Percentiles rank a stretch among this genome's conserved stretches.
phyloP scores from a whole-genome alignment of 2,797 vertebrate species.

The Gila robusta region DNA sequence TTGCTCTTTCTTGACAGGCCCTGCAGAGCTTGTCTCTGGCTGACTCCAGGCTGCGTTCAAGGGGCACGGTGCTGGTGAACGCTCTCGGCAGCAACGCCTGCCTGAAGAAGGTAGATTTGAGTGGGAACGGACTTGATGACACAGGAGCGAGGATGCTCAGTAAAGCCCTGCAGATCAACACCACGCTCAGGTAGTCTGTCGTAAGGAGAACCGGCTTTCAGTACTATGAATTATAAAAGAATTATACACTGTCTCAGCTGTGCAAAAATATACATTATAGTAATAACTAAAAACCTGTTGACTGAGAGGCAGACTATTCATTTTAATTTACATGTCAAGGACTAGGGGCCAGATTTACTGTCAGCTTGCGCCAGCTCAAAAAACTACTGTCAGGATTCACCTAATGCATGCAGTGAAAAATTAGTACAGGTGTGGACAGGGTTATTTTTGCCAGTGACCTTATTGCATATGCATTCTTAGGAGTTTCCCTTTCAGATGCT shows the following conservation, averaged over 20 bases:
- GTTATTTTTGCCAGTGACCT: not conserved
- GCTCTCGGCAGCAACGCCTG: slow-evolving; percentile 91
- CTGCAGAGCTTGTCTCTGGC: slow-evolving; percentile 89
- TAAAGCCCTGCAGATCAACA: slow-evolving; percentile 89
- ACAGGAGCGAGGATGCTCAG: slow-evolving; percentile 92
- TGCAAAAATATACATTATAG: not conserved
- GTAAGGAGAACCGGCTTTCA: not conserved
- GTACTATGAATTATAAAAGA: not conserved
- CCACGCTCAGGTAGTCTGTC: slow-evolving; percentile 77
- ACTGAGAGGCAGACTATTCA: not conserved
- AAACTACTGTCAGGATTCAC: too few species aligned
- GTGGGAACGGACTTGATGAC: slow-evolving; percentile 90
- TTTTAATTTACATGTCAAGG: not conserved
- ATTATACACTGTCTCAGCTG: not conserved
- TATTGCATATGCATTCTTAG: too few species aligned
- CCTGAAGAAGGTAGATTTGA: slow-evolving; percentile 88
- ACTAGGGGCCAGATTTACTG: not conserved
- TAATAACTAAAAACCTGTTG: not conserved
- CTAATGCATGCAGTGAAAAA: too few species aligned
- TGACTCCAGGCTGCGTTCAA: slow-evolving; percentile 87
- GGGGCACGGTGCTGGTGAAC: slow-evolving; percentile 89
- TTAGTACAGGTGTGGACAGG: not conserved
- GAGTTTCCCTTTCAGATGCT: too few species aligned
- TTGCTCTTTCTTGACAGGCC: slow-evolving; percentile 71
- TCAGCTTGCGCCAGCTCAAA: not conserved